Conservation (phyloP, 1,140 invertebrate genomes). For the Zaprionus ghesquierei region DNA sequence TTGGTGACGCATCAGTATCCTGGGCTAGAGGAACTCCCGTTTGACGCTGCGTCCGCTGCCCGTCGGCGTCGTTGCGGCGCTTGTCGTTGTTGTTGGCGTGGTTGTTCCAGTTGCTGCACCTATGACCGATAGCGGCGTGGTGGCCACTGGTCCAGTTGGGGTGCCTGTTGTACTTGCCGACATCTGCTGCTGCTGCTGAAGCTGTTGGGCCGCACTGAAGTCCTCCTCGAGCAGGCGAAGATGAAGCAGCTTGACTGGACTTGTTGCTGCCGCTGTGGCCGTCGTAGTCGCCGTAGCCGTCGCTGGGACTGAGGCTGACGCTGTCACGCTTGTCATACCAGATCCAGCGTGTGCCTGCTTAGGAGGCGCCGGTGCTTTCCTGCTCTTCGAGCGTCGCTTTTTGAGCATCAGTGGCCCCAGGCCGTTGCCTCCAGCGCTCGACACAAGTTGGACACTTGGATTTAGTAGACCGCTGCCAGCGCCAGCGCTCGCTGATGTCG, state of each 20-base stretch:
- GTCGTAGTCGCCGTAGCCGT: background rate
- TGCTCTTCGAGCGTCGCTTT: slow-evolving; percentile 88
- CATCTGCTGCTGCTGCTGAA: background rate
- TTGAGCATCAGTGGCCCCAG: slow-evolving; percentile 87
- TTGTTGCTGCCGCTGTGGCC: background rate
- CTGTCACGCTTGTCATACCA: slow-evolving; percentile 64
- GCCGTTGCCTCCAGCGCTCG: slow-evolving; percentile 84
- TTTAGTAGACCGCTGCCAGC: slow-evolving; percentile 79
- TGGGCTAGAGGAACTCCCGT: slow-evolving; percentile 82
- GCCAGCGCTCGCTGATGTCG: slow-evolving; percentile 69
- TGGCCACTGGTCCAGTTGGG: slow-evolving; percentile 41
- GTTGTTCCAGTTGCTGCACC: slow-evolving; percentile 14
- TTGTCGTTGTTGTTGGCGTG: slow-evolving; percentile 38
- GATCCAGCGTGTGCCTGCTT: slow-evolving; percentile 80
- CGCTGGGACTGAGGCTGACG: slow-evolving; percentile 52
- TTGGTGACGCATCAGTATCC: slow-evolving; percentile 70
- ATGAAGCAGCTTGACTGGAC: slow-evolving; percentile 54
- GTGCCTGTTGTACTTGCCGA: slow-evolving; percentile 22
- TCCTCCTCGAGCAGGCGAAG: slow-evolving; percentile 76
- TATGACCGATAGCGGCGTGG: slow-evolving; percentile 11
- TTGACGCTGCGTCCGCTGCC: slow-evolving; percentile 60
- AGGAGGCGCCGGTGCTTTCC: slow-evolving; percentile 86
- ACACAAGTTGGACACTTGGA: slow-evolving; percentile 81
- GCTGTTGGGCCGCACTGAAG: slow-evolving; percentile 53
- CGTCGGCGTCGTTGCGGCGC: slow-evolving; percentile 52